These are phyloP conservation scores for Schrankia costaestrigalis DNA, from an alignment of 2,888 invertebrate genomes.

Conservation along the genomic window DNA sequence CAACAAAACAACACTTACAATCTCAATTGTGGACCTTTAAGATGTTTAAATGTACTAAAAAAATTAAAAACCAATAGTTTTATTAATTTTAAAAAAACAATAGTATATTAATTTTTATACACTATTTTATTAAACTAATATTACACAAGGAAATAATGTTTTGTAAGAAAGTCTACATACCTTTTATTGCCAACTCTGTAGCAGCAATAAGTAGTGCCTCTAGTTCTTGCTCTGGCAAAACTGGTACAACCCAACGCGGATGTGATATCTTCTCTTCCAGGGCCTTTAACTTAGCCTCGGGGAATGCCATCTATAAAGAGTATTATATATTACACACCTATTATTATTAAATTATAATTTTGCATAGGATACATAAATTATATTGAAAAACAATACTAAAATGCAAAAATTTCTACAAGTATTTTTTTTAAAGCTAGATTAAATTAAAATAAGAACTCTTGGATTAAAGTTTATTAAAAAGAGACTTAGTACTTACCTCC, in stretches of 20 bases:
- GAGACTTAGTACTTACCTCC: slow-evolving; percentile 54
- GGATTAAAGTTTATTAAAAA: too few species aligned
- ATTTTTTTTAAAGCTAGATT: neutral
- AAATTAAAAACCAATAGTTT: too few species aligned
- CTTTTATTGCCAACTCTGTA: slow-evolving; percentile 91
- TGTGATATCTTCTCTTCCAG: slow-evolving; percentile 98
- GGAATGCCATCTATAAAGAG: slow-evolving; percentile 82
- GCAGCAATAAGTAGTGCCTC: slow-evolving; percentile 94
- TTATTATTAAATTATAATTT: neutral
- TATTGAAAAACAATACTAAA: neutral
- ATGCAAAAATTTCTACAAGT: neutral
- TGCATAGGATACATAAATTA: neutral
- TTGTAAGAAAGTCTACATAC: slow-evolving; percentile 58
- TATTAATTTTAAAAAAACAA: too few species aligned
- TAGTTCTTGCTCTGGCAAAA: slow-evolving; percentile 96
- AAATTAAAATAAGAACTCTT: neutral
- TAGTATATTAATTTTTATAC: too few species aligned
- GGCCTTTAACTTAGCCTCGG: slow-evolving; percentile 90
- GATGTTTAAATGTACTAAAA: too few species aligned
- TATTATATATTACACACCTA: neutral
- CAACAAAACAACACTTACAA: too few species aligned
- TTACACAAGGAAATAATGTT: neutral
- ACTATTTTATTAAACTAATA: too few species aligned
- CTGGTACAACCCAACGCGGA: slow-evolving; percentile 98
- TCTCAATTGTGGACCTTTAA: too few species aligned